Evolutionary conservation across 64 coral and sea anemone species (phyloP).

Genomic region (Stylophora pistillata): DNA sequence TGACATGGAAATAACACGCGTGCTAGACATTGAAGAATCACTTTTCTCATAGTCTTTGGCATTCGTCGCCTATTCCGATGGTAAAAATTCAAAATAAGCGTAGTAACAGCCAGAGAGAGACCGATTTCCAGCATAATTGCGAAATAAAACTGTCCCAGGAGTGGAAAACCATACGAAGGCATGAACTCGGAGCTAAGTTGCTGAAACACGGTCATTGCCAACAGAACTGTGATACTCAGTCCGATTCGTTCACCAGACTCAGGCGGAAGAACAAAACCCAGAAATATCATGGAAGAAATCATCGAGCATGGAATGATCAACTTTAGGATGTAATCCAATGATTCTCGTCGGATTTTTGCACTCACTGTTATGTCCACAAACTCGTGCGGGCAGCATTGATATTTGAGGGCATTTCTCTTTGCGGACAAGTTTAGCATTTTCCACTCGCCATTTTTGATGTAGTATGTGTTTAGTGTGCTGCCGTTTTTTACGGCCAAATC

Average conservation of each 20-base stretch:
- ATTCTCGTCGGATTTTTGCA: slow-evolving; percentile 61
- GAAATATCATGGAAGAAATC: slow-evolving; percentile 91
- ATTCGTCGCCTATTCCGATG: slow-evolving; percentile 75
- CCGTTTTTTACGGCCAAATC: slow-evolving; percentile 35
- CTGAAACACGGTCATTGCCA: slow-evolving; percentile 98
- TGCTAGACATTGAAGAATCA: slow-evolving; percentile 59
- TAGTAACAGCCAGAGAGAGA: slow-evolving; percentile 73
- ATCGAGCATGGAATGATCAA: slow-evolving; percentile 89
- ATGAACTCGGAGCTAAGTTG: slow-evolving; percentile 90
- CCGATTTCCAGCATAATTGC: slow-evolving; percentile 91
- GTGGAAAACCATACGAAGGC: slow-evolving; percentile 91
- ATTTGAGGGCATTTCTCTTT: slow-evolving; percentile 58
- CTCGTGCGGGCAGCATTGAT: slow-evolving; percentile 64
- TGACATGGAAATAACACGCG: slow-evolving; percentile 43
- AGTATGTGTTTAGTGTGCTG: slow-evolving; percentile 58
- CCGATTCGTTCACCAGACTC: slow-evolving; percentile 95
- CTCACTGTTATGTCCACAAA: slow-evolving; percentile 73
- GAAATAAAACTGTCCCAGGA: slow-evolving; percentile 90
- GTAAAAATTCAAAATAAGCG: slow-evolving; percentile 94
- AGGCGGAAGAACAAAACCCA: slow-evolving; percentile 90
- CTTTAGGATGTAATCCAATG: slow-evolving; percentile 83
- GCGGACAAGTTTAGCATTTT: slow-evolving; percentile 9
- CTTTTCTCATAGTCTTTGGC: slow-evolving; percentile 56
- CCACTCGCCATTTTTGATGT: slow-evolving; percentile 87
- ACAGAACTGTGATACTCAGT: slow-evolving; percentile 83